Evolutionary conservation across 2,888 invertebrate genomes (phyloP).

Genomic region (Cryptocheilus praepositus): DNA sequence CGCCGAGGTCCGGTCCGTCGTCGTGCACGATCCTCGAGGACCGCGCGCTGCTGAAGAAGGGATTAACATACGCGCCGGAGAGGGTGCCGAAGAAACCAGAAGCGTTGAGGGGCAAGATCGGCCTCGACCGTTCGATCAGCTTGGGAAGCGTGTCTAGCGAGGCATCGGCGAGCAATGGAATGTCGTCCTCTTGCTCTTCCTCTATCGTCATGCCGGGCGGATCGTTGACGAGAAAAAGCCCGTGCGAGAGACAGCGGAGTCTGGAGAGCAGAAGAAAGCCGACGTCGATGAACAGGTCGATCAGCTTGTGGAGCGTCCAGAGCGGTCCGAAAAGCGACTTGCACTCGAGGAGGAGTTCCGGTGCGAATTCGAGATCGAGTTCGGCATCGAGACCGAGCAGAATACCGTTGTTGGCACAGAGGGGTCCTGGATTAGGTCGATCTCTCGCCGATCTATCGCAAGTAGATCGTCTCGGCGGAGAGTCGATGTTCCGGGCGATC

Average conservation of each 20-base stretch:
- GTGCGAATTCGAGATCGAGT: constrained; percentile 49
- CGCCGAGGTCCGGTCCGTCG: constrained; percentile 36
- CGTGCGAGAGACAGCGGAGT: not conserved
- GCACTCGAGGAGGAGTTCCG: constrained; percentile 16
- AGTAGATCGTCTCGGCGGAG: constrained; percentile 65
- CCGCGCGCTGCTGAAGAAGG: constrained; percentile 68
- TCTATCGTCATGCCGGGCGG: not conserved
- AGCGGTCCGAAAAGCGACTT: constrained; percentile 18
- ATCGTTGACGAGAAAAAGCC: not conserved
- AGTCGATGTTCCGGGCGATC: constrained; percentile 42
- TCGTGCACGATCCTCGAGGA: constrained; percentile 72
- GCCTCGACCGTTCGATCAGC: constrained; percentile 66
- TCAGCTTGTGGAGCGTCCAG: constrained; percentile 69
- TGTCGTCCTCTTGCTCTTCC: not conserved
- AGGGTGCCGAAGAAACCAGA: constrained; percentile 66
- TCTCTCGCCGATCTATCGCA: constrained; percentile 71
- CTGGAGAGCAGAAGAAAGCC: constrained; percentile 7
- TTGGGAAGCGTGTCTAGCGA: constrained; percentile 62
- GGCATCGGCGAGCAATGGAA: constrained; percentile 10
- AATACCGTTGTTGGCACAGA: constrained; percentile 68
- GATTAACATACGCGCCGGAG: constrained; percentile 57
- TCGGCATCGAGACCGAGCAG: constrained; percentile 63
- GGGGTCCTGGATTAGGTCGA: constrained; percentile 57
- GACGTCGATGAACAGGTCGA: constrained; percentile 61
- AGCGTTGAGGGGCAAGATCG: constrained; percentile 53